These are phyloP conservation scores for Leptoteleia sp. DNA, from an alignment of 1,140 invertebrate genomes.

Conservation along the genomic window DNA sequence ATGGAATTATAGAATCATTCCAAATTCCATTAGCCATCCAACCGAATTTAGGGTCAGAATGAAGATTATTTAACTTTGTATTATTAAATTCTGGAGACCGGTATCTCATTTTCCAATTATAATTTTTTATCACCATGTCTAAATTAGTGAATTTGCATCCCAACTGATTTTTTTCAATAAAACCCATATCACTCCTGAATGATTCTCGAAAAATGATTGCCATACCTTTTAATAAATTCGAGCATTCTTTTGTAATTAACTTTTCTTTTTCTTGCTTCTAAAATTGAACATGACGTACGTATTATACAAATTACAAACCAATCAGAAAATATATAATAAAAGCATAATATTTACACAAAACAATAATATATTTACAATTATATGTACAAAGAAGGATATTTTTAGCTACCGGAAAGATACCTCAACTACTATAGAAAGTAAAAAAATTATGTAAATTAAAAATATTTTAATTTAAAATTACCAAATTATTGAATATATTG, in stretches of 20 bases:
- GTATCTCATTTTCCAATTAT: conserved; percentile 51
- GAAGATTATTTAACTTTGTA: not conserved
- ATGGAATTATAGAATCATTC: conserved; percentile 65
- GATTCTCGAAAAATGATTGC: conserved; percentile 20
- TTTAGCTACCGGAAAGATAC: no score
- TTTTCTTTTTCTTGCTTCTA: conserved; percentile 21
- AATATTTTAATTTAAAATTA: conserved; percentile 12
- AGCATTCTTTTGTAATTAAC: conserved; percentile 1
- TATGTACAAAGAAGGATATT: no score
- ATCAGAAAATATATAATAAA: no score
- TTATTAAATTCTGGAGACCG: conserved; percentile 27
- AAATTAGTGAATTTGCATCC: conserved; percentile 31
- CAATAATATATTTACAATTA: no score
- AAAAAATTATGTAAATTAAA: no score
- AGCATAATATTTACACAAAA: no score
- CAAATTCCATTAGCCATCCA: conserved; percentile 75
- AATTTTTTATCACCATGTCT: conserved; percentile 29
- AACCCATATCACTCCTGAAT: conserved; percentile 27
- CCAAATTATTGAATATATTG: conserved; percentile 22
- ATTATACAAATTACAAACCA: no score
- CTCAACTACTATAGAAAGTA: no score
- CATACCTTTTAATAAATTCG: conserved; percentile 1
- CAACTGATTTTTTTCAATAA: conserved; percentile 45
- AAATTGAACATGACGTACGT: no score
- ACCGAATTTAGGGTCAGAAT: conserved; percentile 20